Evolutionary conservation across 2,888 invertebrate genomes (phyloP), one percentile per base, ranked within the genome.

Genomic region (Tetheella fluctuosa): DNA sequence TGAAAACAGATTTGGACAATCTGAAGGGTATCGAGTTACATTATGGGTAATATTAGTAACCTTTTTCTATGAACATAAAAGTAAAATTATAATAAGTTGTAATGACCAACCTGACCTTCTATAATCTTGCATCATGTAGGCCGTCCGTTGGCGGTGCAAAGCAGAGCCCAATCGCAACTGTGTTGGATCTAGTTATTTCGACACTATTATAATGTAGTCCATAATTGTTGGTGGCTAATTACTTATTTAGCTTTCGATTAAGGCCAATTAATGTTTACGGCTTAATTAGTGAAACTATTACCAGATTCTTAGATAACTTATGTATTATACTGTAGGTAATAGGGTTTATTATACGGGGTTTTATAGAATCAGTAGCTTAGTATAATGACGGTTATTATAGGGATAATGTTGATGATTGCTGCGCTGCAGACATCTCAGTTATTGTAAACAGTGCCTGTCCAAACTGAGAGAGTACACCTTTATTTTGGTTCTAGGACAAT

Each of bases 121-220:
- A 23, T 34, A 64, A 59, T 58, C 69, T 79, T 79, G 76, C 76
- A 73, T 68, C 67, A 80, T 77, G 65, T 69, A 69, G 79, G 77
- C 72, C 71, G 69, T 67, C 68, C 58, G 64, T 63, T 63, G 59
- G 62, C 65, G 59, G 55, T 55, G 37, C 55, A 55, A 20, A 55
- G 34, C 17, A 42, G 48, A 48, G 10, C 34, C 34, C 23, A 55
- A 34, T 34, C 25, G 30, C 30, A 34, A 25, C 17, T 48, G 48
- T 20, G 8, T 34, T 55, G 34, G 34, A 23, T 34, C 55, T 55
- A 55, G 17, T 23, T 20, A 34, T 55, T 55, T 34, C 55, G 34
- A 34, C 12, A 55, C 55, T 55, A 30, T 55, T 53, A 34, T 34
- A 55, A 34, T 55, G 17, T 20, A 34, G 34, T n/a, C 23, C 13